Percentiles rank a stretch among this genome's conserved stretches.
Conservation (phyloP, 2,797 vertebrate genomes). For the Bradypus variegatus region DNA sequence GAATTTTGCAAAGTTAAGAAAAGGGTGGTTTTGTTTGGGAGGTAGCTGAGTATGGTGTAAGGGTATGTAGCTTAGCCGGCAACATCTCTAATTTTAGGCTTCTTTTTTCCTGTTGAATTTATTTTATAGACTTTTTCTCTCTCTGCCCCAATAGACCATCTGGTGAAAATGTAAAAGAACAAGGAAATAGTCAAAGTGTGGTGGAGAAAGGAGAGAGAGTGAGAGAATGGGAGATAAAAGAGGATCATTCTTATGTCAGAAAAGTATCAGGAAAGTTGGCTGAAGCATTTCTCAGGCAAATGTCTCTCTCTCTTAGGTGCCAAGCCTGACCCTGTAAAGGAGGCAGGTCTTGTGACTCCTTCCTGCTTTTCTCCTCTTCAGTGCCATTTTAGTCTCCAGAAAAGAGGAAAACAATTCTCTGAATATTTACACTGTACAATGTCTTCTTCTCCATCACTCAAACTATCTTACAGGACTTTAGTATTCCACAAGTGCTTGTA, state of each 20-base stretch:
- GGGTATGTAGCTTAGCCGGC: background rate
- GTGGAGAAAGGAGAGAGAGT: background rate
- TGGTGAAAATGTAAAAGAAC: background rate
- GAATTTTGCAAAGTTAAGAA: slow-evolving; percentile 24
- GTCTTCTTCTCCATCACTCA: background rate
- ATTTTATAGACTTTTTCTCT: background rate
- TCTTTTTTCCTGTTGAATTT: background rate
- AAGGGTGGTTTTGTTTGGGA: slow-evolving; percentile 35
- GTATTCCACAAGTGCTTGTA: background rate
- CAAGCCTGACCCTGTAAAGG: background rate
- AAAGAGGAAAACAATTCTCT: background rate
- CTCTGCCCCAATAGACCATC: background rate
- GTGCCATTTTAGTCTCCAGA: background rate
- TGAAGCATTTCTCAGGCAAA: background rate
- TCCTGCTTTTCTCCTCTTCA: background rate
- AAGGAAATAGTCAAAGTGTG: background rate
- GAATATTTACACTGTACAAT: background rate
- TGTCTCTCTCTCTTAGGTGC: background rate
- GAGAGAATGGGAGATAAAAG: background rate
- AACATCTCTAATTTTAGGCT: slow-evolving; percentile 20
- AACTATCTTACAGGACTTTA: background rate
- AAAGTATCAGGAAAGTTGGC: background rate
- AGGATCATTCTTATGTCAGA: background rate
- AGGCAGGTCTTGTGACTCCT: background rate
- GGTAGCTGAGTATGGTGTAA: background rate